Conservation (phyloP, 2,797 vertebrate species). For the Oceanodroma leucorhoa region DNA sequence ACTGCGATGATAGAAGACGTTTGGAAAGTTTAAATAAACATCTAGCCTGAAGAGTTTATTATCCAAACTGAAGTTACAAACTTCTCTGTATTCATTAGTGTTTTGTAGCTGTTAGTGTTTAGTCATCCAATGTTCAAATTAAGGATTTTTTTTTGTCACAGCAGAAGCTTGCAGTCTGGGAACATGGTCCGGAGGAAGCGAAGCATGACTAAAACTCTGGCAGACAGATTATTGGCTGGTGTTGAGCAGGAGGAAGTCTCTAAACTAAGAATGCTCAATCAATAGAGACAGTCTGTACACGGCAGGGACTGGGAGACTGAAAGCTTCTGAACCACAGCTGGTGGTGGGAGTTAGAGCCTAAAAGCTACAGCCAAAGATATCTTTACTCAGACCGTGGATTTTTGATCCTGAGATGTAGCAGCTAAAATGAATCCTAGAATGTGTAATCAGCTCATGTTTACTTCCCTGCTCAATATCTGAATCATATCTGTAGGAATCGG, state of each 20-base stretch:
- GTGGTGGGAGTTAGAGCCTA: not conserved
- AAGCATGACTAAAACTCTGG: slow-evolving; percentile 4
- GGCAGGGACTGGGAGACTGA: not conserved
- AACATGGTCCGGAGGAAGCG: not conserved
- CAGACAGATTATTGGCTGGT: slow-evolving; percentile 23
- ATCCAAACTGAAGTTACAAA: not conserved
- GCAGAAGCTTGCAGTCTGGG: not conserved
- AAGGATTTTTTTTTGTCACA: slow-evolving; percentile 6
- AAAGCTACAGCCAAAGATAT: not conserved
- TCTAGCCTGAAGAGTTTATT: not conserved
- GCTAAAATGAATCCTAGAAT: not conserved
- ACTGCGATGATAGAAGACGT: not conserved
- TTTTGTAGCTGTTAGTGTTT: slow-evolving; percentile 4
- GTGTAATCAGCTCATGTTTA: not conserved
- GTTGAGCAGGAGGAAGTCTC: not conserved
- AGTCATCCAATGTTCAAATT: slow-evolving; percentile 17
- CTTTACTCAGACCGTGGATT: not conserved
- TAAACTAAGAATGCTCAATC: not conserved
- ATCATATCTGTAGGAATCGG: not conserved
- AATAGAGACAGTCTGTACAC: not conserved
- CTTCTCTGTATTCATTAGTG: not conserved
- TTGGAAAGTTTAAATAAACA: not conserved
- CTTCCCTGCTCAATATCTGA: not conserved
- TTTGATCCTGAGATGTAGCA: not conserved
- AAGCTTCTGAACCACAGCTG: not conserved